These are phyloP conservation scores for Trachelus troglodyta DNA, from an alignment of 2,888 invertebrate genomes.

Conservation along the genomic window DNA sequence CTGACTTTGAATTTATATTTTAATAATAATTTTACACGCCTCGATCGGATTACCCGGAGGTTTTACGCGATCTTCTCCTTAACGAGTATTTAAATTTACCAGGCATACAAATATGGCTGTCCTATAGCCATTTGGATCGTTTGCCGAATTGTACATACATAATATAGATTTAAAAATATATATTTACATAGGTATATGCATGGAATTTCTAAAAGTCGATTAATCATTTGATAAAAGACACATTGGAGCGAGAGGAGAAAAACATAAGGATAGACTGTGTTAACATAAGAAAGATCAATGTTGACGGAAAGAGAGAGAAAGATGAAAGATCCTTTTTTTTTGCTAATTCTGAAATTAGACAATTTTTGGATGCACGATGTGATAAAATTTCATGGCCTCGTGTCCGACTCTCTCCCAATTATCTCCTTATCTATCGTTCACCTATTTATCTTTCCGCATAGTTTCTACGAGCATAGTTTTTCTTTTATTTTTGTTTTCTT, in stretches of 20 bases:
- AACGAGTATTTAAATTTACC: background rate
- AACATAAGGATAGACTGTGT: background rate
- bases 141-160: background rate
- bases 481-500: background rate
- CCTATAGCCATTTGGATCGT: background rate
- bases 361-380: background rate
- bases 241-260: background rate
- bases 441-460: background rate
- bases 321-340: background rate
- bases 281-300: background rate
- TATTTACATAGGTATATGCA: background rate
- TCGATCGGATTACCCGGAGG: background rate
- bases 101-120: background rate
- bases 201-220: background rate
- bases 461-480: background rate
- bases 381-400: background rate
- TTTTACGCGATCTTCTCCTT: slow-evolving; percentile 1
- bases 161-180: background rate
- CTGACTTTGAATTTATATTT: slow-evolving; percentile 44
- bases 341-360: background rate
- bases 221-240: slow-evolving; percentile 10
- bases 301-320: background rate
- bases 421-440: background rate
- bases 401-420: background rate
- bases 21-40: slow-evolving; percentile 40